These are phyloP conservation scores for Drosophila dunni DNA, from an alignment of 1,140 invertebrate species.

Conservation along the genomic window DNA sequence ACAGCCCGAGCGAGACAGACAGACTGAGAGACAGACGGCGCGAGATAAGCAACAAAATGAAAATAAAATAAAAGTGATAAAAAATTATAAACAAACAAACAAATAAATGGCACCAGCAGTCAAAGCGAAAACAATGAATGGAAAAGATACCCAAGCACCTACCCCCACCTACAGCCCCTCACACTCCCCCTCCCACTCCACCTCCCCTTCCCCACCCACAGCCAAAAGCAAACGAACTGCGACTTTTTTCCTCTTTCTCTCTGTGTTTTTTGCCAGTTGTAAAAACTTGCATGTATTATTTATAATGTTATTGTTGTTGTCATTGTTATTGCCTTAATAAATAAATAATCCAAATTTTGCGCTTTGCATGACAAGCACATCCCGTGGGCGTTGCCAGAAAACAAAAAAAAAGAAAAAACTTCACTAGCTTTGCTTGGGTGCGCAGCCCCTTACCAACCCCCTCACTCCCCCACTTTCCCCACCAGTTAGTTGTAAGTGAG, in stretches of 20 bases:
- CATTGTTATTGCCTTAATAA: conserved; percentile 49
- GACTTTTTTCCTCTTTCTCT: not conserved
- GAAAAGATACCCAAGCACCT: conserved; percentile 11
- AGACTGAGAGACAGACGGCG: conserved; percentile 10
- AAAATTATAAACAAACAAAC: conserved; percentile 40
- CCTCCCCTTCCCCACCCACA: not conserved
- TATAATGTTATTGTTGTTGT: conserved; percentile 39
- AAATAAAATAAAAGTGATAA: conserved; percentile 36
- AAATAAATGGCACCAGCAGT: conserved; percentile 23
- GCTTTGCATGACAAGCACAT: conserved; percentile 56
- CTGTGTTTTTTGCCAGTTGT: conserved; percentile 34
- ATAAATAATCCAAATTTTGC: conserved; percentile 58
- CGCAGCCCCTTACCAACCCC: not conserved
- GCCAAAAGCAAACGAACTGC: conserved; percentile 21
- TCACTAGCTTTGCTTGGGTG: conserved; percentile 30
- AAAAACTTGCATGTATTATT: conserved; percentile 55
- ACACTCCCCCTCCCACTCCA: not conserved
- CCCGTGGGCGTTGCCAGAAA: conserved; percentile 41
- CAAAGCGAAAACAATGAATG: conserved; percentile 45
- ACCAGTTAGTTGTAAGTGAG: conserved; percentile 29
- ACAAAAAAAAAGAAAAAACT: conserved; percentile 8
- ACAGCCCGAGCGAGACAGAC: conserved; percentile 10
- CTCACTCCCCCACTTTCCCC: not conserved
- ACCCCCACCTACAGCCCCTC: not conserved
- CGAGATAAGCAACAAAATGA: conserved; percentile 24